A percentile compares a stretch with the other conserved stretches of the same genome.
These are phyloP conservation scores for Allacma fusca DNA, from an alignment of 2,888 invertebrate species.

Conservation along the genomic window DNA sequence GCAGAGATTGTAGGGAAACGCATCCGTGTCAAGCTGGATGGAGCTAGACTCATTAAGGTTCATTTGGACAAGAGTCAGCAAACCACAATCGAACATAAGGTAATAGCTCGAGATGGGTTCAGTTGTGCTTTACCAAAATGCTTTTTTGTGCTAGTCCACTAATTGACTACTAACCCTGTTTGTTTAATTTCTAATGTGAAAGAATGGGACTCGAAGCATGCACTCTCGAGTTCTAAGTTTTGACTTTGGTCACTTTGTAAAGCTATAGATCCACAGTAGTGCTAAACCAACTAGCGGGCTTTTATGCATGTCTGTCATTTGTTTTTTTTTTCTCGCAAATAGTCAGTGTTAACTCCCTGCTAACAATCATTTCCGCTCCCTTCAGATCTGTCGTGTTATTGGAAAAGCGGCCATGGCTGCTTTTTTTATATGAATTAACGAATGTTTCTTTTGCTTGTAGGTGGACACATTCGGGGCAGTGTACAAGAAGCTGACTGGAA, in stretches of 20 bases:
- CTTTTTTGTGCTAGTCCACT: too few relatives aligned
- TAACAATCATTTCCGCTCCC: conserved; percentile 40
- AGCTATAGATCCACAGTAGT: conserved; percentile 54
- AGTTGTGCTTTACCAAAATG: too few relatives aligned
- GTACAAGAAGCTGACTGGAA: conserved; percentile 98
- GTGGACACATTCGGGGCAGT: conserved; percentile 97
- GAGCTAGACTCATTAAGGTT: conserved; percentile 94
- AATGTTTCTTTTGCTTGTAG: conserved; percentile 68
- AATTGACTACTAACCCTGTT: too few relatives aligned
- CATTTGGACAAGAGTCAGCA: conserved; percentile 98
- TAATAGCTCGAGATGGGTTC: conserved; percentile 64
- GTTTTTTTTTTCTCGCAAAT: conserved; percentile 22
- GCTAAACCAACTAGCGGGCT: conserved; percentile 48
- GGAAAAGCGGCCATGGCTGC: background rate
- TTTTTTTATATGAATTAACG: conserved; percentile 9
- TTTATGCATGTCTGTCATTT: conserved; percentile 51
- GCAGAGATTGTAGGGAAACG: conserved; percentile 99
- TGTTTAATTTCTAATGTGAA: background rate
- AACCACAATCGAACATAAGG: conserved; percentile 99
- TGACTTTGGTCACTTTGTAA: conserved; percentile 40
- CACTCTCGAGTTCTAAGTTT: conserved; percentile 57
- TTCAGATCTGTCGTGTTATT: background rate
- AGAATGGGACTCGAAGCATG: conserved; percentile 7
- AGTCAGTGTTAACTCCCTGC: conserved; percentile 50
- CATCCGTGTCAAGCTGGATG: conserved; percentile 94